A percentile compares a stretch with the other conserved stretches of the same genome.
Evolutionary conservation across 2,113 vertebrate species (phyloP).

Genomic region (Cyprinus carpio): DNA sequence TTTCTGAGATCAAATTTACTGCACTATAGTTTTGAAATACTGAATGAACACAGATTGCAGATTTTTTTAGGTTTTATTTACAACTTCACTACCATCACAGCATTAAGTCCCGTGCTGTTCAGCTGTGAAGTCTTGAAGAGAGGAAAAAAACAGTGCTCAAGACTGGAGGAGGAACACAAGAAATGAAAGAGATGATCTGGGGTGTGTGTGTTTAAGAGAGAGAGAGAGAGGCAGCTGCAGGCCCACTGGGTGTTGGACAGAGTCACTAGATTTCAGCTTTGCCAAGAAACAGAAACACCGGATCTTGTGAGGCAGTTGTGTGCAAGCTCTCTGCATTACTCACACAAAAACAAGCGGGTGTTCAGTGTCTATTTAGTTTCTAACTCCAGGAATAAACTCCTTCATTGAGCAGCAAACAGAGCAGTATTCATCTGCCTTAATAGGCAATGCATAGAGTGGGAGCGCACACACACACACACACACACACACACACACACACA

Average conservation of each 20-base stretch:
- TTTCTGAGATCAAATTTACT: background rate
- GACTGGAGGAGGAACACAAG: background rate
- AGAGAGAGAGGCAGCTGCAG: constrained; percentile 53
- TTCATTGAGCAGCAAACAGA: constrained; percentile 29
- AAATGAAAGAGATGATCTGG: constrained; percentile 4
- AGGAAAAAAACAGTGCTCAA: constrained; percentile 4
- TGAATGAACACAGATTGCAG: background rate
- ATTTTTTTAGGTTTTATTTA: constrained; percentile 1
- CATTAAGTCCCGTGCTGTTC: constrained; percentile 42
- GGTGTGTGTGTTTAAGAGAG: background rate
- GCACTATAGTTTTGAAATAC: background rate
- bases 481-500: background rate
- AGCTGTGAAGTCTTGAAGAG: background rate
- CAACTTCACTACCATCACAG: constrained; percentile 27
- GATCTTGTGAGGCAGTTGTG: constrained; percentile 56
- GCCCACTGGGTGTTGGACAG: constrained; percentile 52
- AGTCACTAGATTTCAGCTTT: constrained; percentile 47
- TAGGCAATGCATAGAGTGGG: constrained; percentile 29
- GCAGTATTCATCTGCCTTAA: constrained; percentile 42
- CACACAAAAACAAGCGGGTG: constrained; percentile 47
- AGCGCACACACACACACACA: background rate
- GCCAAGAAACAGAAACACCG: constrained; percentile 52
- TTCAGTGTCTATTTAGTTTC: constrained; percentile 41
- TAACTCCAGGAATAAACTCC: constrained; percentile 40
- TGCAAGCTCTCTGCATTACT: constrained; percentile 40